Conservation (phyloP, 2,113 vertebrate species). For the Ageneiosus marmoratus region DNA sequence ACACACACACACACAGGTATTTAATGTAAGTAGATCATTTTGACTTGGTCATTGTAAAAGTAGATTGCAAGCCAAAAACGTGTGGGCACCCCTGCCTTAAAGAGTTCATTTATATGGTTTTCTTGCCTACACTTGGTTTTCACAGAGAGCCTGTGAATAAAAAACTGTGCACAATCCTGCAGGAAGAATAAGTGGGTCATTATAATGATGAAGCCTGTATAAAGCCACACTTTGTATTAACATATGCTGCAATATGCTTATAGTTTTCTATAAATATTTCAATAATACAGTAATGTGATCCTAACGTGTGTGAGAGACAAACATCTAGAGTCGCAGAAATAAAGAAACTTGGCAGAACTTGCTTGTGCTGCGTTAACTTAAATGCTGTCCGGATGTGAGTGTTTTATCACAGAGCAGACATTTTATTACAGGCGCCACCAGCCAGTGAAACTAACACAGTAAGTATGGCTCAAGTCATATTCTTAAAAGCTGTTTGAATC, state of each 20-base stretch:
- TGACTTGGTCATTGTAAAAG: too few species aligned
- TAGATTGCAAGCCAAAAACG: too few species aligned
- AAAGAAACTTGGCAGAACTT: neutral
- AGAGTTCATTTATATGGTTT: neutral
- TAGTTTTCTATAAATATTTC: neutral
- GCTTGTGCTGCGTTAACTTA: neutral
- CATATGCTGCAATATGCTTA: neutral
- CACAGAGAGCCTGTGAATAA: neutral
- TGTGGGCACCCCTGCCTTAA: too few species aligned
- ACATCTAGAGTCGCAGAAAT: neutral
- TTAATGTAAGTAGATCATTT: too few species aligned
- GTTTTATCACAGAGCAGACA: neutral
- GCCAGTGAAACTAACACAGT: neutral
- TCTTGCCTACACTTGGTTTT: neutral
- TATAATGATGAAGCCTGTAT: neutral
- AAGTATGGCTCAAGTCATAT: neutral
- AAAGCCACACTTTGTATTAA: neutral
- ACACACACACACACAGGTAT: too few species aligned
- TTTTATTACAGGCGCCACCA: constrained; percentile 12
- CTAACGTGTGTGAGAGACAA: neutral
- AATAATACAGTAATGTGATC: neutral
- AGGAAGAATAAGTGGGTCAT: neutral
- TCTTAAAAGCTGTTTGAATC: neutral
- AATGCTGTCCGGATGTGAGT: neutral
- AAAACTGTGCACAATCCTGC: neutral